phyloP scores from a whole-genome alignment of 2,797 vertebrate species.

The Tamandua tetradactyla region DNA sequence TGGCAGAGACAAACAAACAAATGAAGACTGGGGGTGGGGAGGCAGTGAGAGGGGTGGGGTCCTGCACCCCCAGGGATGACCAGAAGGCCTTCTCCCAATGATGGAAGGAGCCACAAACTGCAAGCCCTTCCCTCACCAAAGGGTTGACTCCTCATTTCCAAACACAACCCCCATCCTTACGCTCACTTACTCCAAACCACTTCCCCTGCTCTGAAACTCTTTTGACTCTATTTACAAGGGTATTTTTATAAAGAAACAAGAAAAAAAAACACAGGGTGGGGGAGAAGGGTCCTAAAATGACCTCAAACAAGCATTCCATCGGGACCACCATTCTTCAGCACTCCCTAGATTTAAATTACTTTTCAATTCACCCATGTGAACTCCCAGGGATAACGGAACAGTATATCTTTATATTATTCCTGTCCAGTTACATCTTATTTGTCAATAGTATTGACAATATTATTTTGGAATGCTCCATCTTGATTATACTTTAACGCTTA shows the following conservation, averaged over 20 bases:
- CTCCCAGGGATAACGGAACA: accelerated
- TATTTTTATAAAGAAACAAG: too few relatives aligned
- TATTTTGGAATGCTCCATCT: neutral
- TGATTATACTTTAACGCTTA: neutral
- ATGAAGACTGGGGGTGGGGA: neutral
- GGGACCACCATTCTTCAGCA: accelerated
- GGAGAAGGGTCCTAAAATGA: neutral
- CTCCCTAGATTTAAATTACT: accelerated
- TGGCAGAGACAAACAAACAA: neutral
- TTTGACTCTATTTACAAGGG: neutral
- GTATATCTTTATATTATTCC: accelerated
- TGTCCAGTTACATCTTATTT: accelerated
- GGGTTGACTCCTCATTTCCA: neutral
- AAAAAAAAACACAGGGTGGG: neutral
- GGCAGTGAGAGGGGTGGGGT: too few relatives aligned
- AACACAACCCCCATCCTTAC: neutral
- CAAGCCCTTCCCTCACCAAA: neutral
- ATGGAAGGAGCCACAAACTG: too few relatives aligned
- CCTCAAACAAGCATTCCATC: accelerated
- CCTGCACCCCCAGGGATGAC: too few relatives aligned
- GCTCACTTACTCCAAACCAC: too few relatives aligned
- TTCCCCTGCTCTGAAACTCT: neutral
- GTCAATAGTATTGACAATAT: neutral
- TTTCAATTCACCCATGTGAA: accelerated
- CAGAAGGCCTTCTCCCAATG: too few relatives aligned